Base-by-base conservation (phyloP, 2,888 invertebrate species). In the Pyralis farinalis region DNA sequence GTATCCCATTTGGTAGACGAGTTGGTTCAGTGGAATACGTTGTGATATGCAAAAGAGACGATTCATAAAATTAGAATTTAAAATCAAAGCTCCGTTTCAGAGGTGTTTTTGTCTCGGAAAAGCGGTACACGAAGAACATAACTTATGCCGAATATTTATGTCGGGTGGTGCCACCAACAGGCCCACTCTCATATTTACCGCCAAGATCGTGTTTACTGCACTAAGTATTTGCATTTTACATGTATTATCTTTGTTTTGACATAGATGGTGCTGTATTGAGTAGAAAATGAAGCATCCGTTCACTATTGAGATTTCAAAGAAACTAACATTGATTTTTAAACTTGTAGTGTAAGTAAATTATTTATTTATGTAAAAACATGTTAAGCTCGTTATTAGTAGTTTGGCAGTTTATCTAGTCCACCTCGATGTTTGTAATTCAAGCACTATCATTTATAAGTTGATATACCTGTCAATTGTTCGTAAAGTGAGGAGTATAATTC, bases 31-130 rank as follows among this genome's bases (percentile, higher is more conserved):
- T 31, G 12, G 32, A 77, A 77, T 69, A 66, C 68, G 60, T 62
- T 70, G 65, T 67, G 78, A 78, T 82, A 83, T 79, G 76, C 77
- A 80, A 84, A 84, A 65, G 56, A 71, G 66, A 69, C 69, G 71
- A 73, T 75, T 80, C 77, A 76, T 83, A 80, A 83, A 84, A 85
- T 84, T 84, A 78, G 81, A 85, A 84, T 84, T 84, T 84, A 79
- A 84, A 85, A 84, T 84, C 81, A 84, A 77, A 81, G 69, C 79
- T 71, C 75, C 64, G 68, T 69, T 77, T 63, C 70, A 55, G 75
- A 73, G 74, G 74, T 80, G 81, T 79, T 82, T 82, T 83, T 83
- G 77, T 74, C 66, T 66, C 68, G 58, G 62, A 58, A 55, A 55
- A 53, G 58, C 62, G 70, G 68, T 66, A 64, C 71, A 67, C 58